Percentiles rank a stretch among this genome's conserved stretches.
Conservation (phyloP, 1,140 invertebrate species). For the Drosophila novamexicana region DNA sequence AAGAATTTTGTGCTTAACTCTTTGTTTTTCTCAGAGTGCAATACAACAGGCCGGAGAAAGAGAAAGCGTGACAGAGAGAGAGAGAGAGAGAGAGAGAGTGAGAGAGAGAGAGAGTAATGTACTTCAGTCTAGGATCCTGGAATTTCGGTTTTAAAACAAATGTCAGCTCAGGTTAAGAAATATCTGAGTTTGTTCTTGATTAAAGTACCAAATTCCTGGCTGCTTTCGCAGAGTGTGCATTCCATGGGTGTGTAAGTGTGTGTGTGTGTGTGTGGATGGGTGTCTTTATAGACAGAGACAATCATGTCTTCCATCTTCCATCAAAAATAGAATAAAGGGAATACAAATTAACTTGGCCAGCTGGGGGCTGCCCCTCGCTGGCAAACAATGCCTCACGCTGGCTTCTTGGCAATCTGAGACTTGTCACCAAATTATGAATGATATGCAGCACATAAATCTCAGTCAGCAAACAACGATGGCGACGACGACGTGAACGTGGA, state of each 20-base stretch:
- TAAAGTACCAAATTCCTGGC: not conserved
- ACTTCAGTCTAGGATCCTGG: no score
- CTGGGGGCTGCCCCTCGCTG: not conserved
- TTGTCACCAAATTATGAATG: slow-evolving; percentile 83
- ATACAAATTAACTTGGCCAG: slow-evolving; percentile 77
- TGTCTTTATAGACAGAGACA: slow-evolving; percentile 7
- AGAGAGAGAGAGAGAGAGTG: no score
- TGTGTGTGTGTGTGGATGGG: not conserved
- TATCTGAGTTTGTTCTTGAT: no score
- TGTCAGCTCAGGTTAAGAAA: no score
- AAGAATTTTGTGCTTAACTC: no score
- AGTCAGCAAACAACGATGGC: slow-evolving; percentile 72
- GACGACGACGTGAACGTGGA: slow-evolving; percentile 55
- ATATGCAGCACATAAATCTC: slow-evolving; percentile 82
- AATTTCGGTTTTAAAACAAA: no score
- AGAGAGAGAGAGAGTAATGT: no score
- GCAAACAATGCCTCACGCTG: slow-evolving; percentile 51
- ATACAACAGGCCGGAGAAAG: no score
- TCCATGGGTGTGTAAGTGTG: not conserved
- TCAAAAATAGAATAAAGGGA: slow-evolving; percentile 73
- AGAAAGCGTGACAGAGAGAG: no score
- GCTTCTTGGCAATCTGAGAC: slow-evolving; percentile 66
- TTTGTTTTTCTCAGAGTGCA: no score
- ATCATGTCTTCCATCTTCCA: slow-evolving; percentile 59
- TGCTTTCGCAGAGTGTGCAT: not conserved